Evolutionary conservation across 2,797 vertebrate genomes (phyloP).

Genomic region (Acomys russatus): DNA sequence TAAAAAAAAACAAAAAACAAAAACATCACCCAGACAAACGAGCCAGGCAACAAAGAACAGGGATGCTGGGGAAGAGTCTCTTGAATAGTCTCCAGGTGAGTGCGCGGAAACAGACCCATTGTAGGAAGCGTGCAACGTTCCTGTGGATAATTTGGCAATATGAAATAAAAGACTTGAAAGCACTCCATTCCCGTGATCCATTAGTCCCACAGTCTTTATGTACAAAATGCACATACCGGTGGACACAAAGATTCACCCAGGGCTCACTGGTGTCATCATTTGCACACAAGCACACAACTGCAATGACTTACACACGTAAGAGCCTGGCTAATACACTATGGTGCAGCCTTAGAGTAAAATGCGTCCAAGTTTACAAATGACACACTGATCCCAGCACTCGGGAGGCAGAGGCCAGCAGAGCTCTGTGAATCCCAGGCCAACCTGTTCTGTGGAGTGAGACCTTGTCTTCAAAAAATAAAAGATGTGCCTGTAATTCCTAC

Average conservation of each 20-base stretch:
- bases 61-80: conserved; percentile 18
- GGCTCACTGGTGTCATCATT: conserved; percentile 29
- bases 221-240: conserved; percentile 46
- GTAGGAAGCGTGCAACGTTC: conserved; percentile 42
- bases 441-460: not conserved
- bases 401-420: conserved; percentile 3
- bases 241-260: conserved; percentile 38
- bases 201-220: conserved; percentile 52
- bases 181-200: conserved; percentile 3
- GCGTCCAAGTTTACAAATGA: conserved; percentile 34
- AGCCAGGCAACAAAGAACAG: not conserved
- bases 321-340: conserved; percentile 30
- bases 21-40: conserved; percentile 35
- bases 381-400: not conserved
- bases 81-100: conserved; percentile 58
- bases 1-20: not conserved
- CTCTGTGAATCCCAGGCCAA: not conserved
- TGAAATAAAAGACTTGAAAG: conserved; percentile 64
- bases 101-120: conserved; percentile 34
- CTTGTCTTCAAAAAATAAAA: not conserved
- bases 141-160: conserved; percentile 52
- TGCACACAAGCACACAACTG: conserved; percentile 50
- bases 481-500: conserved; percentile 17
- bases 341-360: conserved; percentile 29
- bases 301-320: conserved; percentile 21